Base-by-base conservation (phyloP, 1,140 invertebrate genomes). In the Drosophila grimshawi region DNA sequence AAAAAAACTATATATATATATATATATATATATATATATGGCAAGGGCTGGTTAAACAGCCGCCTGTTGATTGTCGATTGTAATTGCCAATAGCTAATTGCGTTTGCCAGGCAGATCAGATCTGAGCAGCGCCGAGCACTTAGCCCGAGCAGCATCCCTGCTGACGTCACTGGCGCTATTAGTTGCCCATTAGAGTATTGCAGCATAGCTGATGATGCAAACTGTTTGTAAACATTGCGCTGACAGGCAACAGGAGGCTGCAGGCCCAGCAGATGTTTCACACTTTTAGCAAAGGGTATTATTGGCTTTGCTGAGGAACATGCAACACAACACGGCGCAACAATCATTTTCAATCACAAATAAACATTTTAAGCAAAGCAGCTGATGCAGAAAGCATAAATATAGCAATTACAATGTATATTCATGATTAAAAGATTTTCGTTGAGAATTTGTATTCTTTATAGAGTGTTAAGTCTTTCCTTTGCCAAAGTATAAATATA, bases 51-150 rank as follows among this genome's bases (percentile, higher is more conserved):
- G 27, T 37, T 52, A 45, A 33, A 27, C 43, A 37, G 57, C 49
- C n/a, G 57, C 57, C 66, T 35, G 48, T 69, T 60, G 66, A 60
- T 64, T 55, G 35, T 66, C 49, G 33, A 52, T 53, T 69, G 35
- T 73, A 85, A 82, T 83, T 80, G 68, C 62, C 66, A 67, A 77
- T 85, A 72, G 78, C 78, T 78, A 86, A 86, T 88, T 88, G 83
- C 76, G 37, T 8, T 48, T 30, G 45, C 37, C 43, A 35, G 19
- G 19, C 19, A 19, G 1, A 19, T 19, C 19, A 19, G 19, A 19
- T 1, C 19, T 1, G 19, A 19, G 35, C 48, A 64, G 55, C 71
- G 49, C 57, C 61, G 51, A 61, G 70, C 11, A 37, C 46, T 10
- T n/a, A 27, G 37, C 19, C n/a, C 1, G 2, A 29, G 10, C 29